These are phyloP conservation scores for Gymnothorax reevesii DNA, from an alignment of 2,797 vertebrate species.

Conservation along the genomic window DNA sequence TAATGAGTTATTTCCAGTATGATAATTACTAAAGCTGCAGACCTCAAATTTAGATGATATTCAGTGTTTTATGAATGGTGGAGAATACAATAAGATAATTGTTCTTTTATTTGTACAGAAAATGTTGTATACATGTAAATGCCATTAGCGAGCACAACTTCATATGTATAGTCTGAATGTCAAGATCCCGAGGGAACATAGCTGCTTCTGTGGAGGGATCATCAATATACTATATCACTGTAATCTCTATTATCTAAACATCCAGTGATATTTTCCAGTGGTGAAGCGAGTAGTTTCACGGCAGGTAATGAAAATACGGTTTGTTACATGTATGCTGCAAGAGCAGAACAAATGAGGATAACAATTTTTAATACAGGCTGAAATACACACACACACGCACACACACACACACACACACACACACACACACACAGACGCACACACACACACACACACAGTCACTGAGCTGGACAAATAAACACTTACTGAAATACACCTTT, in stretches of 20 bases:
- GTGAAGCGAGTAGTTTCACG: neutral
- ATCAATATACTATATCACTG: neutral
- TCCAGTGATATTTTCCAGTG: neutral
- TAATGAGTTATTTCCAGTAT: neutral
- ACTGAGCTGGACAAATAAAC: neutral
- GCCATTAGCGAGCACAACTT: neutral
- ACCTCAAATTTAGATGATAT: neutral
- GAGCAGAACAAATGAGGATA: neutral
- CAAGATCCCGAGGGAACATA: neutral
- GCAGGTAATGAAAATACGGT: neutral
- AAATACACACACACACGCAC: neutral
- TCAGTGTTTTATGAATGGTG: neutral
- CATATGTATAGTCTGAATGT: neutral
- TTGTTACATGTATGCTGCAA: neutral
- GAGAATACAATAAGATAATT: neutral
- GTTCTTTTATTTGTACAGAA: neutral
- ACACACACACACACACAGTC: neutral
- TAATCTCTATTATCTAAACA: neutral
- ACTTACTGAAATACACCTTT: neutral
- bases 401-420: constrained; percentile 15
- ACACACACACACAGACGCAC: constrained; percentile 41
- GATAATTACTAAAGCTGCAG: neutral
- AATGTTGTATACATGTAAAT: neutral
- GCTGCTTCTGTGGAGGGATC: neutral
- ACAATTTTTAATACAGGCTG: too few species aligned